Base-by-base conservation (phyloP, 53 echinoderm and acorn worm species). In the Henricia sp. region DNA sequence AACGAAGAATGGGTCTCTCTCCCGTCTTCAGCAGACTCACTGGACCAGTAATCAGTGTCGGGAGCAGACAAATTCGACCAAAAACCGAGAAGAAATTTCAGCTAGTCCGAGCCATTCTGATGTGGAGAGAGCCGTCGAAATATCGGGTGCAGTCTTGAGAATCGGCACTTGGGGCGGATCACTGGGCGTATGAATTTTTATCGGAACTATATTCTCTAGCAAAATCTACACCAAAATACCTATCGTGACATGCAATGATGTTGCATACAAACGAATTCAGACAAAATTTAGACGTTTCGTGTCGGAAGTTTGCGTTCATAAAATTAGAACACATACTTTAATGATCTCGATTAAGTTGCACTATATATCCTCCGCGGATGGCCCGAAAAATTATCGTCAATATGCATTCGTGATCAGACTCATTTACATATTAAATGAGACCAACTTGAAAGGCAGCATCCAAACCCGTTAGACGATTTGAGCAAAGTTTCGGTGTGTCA, bases 391-490 rank as follows among this genome's bases (percentile, higher is more conserved):
- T 42, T 60, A 35, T 54, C 28, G 53, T 13, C 24, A 17, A 52
- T 34, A 67, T 48, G 75, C 37, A 32, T 42, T 20, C 48, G 80
- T 80, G 80, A 62, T 80, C 44, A 42, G 63, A 50, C 8, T 46
- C 34, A 88, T 83, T 83, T 83, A 44, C 83, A 88, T 72, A 74
- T 70, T 30, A 56, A 71, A 40, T 84, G 87, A 71, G 57, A 72
- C 71, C 64, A 67, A 70, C 86, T 46, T 58, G 73, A 21, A 37
- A 64, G 46, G 10, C 63, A 11, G n/a, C 63, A 63, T 41, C 62
- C 41, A 63, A 77, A 56, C 54, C 77, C 43, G 77, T 59, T 59
- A 76, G 83, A 13, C 83, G 91, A 91, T 91, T 91, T 91, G 91
- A 91, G 73, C 36, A 91, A 91, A 91, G 87, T 87, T 91, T 87